Percentiles rank a stretch among this genome's conserved stretches.
phyloP scores from a whole-genome alignment of 2,113 vertebrate genomes.

The Prietella phreatophila region DNA sequence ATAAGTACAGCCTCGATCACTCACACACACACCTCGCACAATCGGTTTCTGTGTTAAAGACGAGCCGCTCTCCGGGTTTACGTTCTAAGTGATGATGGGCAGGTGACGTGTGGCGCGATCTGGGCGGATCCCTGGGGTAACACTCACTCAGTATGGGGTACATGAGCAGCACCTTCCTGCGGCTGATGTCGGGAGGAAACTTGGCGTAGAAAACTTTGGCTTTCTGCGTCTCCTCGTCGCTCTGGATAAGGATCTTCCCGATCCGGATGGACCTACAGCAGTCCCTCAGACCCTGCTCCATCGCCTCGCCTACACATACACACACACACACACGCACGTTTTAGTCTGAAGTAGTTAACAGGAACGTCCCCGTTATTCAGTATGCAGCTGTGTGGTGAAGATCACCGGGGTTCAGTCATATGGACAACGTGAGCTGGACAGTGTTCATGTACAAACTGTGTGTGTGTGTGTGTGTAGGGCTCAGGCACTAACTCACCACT shows the following conservation, averaged over 20 bases:
- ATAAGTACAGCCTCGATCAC: too few species aligned
- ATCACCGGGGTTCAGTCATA: background rate
- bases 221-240: slow-evolving; percentile 94
- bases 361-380: background rate
- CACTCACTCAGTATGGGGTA: slow-evolving; percentile 88
- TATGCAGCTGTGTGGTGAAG: background rate
- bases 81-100: background rate
- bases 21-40: background rate
- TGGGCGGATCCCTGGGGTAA: background rate
- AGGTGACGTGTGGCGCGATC: background rate
- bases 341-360: background rate
- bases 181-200: slow-evolving; percentile 94
- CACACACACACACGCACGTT: background rate
- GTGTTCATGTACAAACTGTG: background rate
- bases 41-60: background rate
- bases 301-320: slow-evolving; percentile 83
- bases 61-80: background rate
- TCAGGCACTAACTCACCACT: slow-evolving; percentile 79
- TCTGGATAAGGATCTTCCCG: slow-evolving; percentile 97
- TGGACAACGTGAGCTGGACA: background rate
- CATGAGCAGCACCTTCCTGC: slow-evolving; percentile 96
- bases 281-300: slow-evolving; percentile 95
- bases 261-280: slow-evolving; percentile 96
- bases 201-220: slow-evolving; percentile 98
- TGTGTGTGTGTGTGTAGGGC: background rate